Evolutionary conservation across 2,888 invertebrate species (phyloP).

Genomic region (Biston betularia): DNA sequence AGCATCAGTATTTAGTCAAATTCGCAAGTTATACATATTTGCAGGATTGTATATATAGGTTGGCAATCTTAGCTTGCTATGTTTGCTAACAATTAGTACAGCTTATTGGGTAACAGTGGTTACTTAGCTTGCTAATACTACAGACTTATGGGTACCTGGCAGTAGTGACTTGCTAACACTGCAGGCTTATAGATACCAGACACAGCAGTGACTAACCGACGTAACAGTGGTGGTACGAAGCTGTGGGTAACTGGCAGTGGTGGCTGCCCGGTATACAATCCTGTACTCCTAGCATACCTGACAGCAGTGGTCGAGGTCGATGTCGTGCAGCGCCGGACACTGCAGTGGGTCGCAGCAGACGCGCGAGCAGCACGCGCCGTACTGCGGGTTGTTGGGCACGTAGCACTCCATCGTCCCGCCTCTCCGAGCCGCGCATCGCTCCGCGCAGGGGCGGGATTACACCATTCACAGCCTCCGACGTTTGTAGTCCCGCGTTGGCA

Average conservation of each 20-base stretch:
- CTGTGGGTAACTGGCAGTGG: not conserved
- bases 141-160: too few species aligned
- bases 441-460: constrained; percentile 68
- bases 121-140: too few species aligned
- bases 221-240: not conserved
- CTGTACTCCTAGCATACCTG: constrained; percentile 6
- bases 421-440: constrained; percentile 66
- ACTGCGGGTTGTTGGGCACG: constrained; percentile 89
- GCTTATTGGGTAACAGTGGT: too few species aligned
- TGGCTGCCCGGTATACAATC: not conserved
- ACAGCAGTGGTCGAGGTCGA: constrained; percentile 32
- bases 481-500: constrained; percentile 57
- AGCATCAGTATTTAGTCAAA: too few species aligned
- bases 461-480: constrained; percentile 41
- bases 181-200: not conserved
- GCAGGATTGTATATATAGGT: too few species aligned
- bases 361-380: constrained; percentile 77
- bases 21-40: too few species aligned
- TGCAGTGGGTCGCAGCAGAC: constrained; percentile 80
- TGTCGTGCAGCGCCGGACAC: constrained; percentile 35
- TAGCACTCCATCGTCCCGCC: constrained; percentile 87
- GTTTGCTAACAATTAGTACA: too few species aligned
- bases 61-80: too few species aligned
- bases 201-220: not conserved
- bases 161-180: too few species aligned